These are phyloP conservation scores for Micrastur ruficollis DNA, from an alignment of 2,797 vertebrate genomes.

Conservation along the genomic window DNA sequence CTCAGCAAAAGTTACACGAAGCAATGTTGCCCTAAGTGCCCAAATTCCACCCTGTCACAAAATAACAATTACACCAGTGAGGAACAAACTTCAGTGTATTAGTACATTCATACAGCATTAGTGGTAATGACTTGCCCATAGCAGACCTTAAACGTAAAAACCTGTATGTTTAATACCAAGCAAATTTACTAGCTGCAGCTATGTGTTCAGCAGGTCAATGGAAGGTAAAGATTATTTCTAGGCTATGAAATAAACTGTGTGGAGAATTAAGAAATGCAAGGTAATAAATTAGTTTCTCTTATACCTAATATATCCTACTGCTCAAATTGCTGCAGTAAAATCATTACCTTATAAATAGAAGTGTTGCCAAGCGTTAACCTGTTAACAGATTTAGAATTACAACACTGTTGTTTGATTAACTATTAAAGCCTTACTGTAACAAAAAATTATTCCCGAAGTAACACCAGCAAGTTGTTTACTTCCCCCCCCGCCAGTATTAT, in stretches of 20 bases:
- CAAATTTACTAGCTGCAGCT: neutral
- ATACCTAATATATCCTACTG: neutral
- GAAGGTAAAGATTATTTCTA: neutral
- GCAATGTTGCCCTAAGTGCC: neutral
- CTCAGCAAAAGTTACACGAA: neutral
- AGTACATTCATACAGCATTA: rapidly evolving
- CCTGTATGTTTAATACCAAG: neutral
- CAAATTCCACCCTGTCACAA: neutral
- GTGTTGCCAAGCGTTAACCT: neutral
- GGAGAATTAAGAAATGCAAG: conserved; percentile 43
- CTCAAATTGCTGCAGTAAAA: conserved; percentile 12
- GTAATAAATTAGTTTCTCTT: neutral
- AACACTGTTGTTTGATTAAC: conserved; percentile 20
- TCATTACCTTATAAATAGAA: conserved; percentile 29
- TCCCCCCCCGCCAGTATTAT: neutral
- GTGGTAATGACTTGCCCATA: neutral
- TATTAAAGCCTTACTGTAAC: neutral
- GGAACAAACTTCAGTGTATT: neutral
- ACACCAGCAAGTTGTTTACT: neutral
- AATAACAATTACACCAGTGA: neutral
- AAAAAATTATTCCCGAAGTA: conserved; percentile 9
- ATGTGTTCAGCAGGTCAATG: neutral
- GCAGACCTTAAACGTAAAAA: neutral
- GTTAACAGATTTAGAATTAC: conserved; percentile 25
- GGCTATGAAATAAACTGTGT: neutral